Percentiles rank a stretch among this genome's conserved stretches.
These are phyloP conservation scores for Eospalax fontanierii DNA, from an alignment of 2,797 vertebrate genomes.

Conservation along the genomic window DNA sequence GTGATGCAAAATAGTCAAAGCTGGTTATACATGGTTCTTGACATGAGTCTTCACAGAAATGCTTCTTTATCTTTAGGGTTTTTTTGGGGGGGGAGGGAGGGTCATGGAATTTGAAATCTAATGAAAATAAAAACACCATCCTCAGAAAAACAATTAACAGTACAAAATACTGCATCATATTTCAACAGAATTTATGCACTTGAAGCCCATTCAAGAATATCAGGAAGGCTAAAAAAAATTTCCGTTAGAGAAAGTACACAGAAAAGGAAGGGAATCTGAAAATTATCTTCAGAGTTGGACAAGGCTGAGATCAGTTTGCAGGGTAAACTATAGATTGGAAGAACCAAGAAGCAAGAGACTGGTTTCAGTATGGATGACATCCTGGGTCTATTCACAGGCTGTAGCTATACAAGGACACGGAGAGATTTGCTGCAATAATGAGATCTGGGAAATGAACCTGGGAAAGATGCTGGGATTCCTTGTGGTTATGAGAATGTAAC, in stretches of 20 bases:
- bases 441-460: constrained; percentile 13
- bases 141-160: neutral
- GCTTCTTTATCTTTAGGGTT: neutral
- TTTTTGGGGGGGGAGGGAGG: fast-evolving
- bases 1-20: too few species aligned
- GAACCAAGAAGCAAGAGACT: neutral
- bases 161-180: neutral
- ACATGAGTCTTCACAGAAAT: neutral
- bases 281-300: neutral
- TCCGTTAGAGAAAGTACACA: too few species aligned
- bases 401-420: neutral
- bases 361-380: neutral
- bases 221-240: neutral
- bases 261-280: constrained; percentile 12
- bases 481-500: constrained; percentile 47
- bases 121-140: neutral
- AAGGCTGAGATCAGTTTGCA: neutral
- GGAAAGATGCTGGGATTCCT: too few species aligned
- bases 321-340: neutral
- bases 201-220: neutral
- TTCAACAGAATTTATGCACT: neutral
- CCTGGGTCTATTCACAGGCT: neutral
- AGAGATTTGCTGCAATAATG: neutral
- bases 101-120: neutral
- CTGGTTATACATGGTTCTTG: too few species aligned